Evolutionary conservation across 2,888 invertebrate species (phyloP).

Genomic region (Netelia melanura): DNA sequence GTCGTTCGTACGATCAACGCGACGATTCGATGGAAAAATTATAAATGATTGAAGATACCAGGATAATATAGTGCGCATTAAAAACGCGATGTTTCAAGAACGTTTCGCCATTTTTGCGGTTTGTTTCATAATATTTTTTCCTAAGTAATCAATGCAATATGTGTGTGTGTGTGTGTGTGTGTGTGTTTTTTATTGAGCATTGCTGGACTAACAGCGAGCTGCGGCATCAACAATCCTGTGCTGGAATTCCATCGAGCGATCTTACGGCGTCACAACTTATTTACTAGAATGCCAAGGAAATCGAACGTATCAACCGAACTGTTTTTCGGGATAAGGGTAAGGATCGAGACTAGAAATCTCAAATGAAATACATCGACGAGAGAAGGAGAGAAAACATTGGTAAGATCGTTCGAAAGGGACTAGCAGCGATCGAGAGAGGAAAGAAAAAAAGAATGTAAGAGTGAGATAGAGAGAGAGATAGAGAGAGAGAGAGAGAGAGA

Average conservation of each 20-base stretch:
- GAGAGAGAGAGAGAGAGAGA: conserved; percentile 54
- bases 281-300: neutral
- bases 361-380: neutral
- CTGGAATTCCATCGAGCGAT: neutral
- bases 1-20: neutral
- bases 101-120: too few relatives aligned
- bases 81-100: too few relatives aligned
- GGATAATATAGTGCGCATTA: neutral
- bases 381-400: conserved; percentile 25
- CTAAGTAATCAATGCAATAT: too few relatives aligned
- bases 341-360: conserved; percentile 22
- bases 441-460: conserved; percentile 7
- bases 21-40: neutral
- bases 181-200: too few relatives aligned
- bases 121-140: too few relatives aligned
- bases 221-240: neutral
- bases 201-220: neutral
- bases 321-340: conserved; percentile 31
- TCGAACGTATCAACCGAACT: conserved; percentile 27
- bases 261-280: neutral
- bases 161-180: too few relatives aligned
- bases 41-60: neutral
- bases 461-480: conserved; percentile 17
- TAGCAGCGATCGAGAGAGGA: conserved; percentile 56
- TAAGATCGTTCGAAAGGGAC: conserved; percentile 29